Evolutionary conservation across 2,113 vertebrate species (phyloP).

Genomic region (Propithecus coquereli): DNA sequence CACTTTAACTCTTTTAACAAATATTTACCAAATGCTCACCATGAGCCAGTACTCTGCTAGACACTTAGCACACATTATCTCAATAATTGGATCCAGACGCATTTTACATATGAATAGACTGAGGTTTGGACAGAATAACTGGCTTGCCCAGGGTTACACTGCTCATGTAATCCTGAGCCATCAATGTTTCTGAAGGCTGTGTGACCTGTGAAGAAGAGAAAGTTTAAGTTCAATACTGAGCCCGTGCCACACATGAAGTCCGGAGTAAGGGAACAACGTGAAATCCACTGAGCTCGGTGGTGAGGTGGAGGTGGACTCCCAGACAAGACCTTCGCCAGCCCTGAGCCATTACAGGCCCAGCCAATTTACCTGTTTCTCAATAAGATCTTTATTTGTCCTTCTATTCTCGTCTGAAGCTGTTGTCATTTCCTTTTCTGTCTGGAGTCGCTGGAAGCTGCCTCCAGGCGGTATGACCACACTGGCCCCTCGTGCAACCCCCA

Average conservation of each 20-base stretch:
- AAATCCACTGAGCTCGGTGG: background rate
- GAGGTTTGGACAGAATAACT: background rate
- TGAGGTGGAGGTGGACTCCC: background rate
- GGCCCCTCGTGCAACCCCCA: background rate
- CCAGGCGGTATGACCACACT: background rate
- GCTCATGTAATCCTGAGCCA: background rate
- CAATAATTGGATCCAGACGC: background rate
- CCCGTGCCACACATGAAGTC: background rate
- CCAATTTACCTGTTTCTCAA: conserved; percentile 56
- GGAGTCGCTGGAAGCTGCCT: background rate
- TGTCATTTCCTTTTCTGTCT: conserved; percentile 61
- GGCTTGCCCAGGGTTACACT: background rate
- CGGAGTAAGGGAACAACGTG: background rate
- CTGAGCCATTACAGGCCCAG: background rate
- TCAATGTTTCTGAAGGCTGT: background rate
- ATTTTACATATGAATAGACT: background rate
- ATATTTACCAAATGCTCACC: background rate
- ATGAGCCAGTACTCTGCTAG: background rate
- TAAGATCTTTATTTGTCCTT: conserved; percentile 57
- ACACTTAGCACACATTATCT: background rate
- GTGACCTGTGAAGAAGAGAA: background rate
- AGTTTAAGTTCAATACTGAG: background rate
- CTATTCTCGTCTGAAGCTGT: conserved; percentile 30
- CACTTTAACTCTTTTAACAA: background rate
- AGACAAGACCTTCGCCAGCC: conserved; percentile 14